Percentiles rank a stretch among this genome's conserved stretches.
Conservation (phyloP, 2,888 invertebrate species). For the Thereva unica region DNA sequence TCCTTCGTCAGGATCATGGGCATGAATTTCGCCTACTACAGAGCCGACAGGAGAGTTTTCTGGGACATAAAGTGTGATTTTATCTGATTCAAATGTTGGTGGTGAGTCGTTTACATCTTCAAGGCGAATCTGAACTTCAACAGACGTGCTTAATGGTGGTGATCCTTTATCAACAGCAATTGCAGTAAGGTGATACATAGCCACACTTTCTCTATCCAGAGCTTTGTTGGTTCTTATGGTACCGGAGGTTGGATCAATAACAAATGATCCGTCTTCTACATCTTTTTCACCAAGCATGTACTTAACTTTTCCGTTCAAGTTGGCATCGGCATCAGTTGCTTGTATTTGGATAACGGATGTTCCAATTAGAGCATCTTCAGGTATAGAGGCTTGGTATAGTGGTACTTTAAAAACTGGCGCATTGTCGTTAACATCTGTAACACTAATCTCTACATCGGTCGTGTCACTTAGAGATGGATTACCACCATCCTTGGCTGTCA, state of each 20-base stretch:
- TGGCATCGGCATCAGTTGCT: slow-evolving; percentile 83
- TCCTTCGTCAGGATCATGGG: slow-evolving; percentile 91
- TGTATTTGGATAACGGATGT: slow-evolving; percentile 78
- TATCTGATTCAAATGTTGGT: slow-evolving; percentile 85
- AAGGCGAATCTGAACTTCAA: slow-evolving; percentile 78
- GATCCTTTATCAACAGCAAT: slow-evolving; percentile 89
- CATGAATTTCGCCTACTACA: slow-evolving; percentile 86
- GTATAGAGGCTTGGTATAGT: slow-evolving; percentile 78
- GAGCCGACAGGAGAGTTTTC: slow-evolving; percentile 98
- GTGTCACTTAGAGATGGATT: slow-evolving; percentile 88
- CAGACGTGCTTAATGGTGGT: slow-evolving; percentile 71
- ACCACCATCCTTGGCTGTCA: slow-evolving; percentile 92
- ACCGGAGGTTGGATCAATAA: slow-evolving; percentile 90
- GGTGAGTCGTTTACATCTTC: slow-evolving; percentile 91
- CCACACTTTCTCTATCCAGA: slow-evolving; percentile 87
- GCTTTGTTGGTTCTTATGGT: slow-evolving; percentile 87
- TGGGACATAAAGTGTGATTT: slow-evolving; percentile 83
- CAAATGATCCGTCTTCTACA: slow-evolving; percentile 85
- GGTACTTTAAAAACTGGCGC: slow-evolving; percentile 83
- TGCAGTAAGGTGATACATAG: slow-evolving; percentile 82
- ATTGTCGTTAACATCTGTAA: slow-evolving; percentile 96
- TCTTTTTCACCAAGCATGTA: slow-evolving; percentile 76
- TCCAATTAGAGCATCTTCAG: slow-evolving; percentile 84
- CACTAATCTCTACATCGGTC: slow-evolving; percentile 92
- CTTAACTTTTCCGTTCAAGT: slow-evolving; percentile 83